phyloP scores from a whole-genome alignment of 1,140 invertebrate species.

The Portunus trituberculatus region DNA sequence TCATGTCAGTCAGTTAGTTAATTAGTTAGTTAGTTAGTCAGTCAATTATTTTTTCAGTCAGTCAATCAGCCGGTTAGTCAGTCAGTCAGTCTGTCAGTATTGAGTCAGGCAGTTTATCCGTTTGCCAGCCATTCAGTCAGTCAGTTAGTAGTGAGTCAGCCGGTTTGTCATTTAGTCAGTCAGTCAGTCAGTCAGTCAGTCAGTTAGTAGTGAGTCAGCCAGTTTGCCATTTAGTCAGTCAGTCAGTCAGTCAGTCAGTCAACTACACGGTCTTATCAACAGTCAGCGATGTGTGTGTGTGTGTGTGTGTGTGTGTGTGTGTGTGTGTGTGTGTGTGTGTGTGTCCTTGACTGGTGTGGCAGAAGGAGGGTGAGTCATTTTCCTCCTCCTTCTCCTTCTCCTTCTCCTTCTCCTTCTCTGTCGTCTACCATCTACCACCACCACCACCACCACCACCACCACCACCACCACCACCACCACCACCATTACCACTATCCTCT shows the following conservation, averaged over 20 bases:
- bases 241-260: background rate
- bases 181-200: too few species aligned
- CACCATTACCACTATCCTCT: background rate
- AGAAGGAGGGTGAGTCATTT: background rate
- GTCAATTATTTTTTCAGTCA: background rate
- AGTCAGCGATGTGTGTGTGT: background rate
- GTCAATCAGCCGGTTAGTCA: background rate
- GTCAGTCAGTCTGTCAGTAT: too few species aligned
- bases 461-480: slow-evolving; percentile 35
- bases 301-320: slow-evolving; percentile 11
- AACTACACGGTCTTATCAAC: background rate
- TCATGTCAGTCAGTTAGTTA: background rate
- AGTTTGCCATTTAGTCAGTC: background rate
- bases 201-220: background rate
- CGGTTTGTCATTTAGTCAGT: too few species aligned
- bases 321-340: slow-evolving; percentile 2
- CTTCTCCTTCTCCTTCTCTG: background rate
- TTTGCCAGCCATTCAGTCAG: too few species aligned
- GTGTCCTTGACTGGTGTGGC: background rate
- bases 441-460: slow-evolving; percentile 44
- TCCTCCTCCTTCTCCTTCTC: background rate
- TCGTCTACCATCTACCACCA: slow-evolving; percentile 31
- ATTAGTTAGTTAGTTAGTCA: background rate
- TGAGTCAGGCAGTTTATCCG: too few species aligned
- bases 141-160: too few species aligned